Conservation (phyloP, 2,113 vertebrate genomes). For the Stictonetta naevosa region DNA sequence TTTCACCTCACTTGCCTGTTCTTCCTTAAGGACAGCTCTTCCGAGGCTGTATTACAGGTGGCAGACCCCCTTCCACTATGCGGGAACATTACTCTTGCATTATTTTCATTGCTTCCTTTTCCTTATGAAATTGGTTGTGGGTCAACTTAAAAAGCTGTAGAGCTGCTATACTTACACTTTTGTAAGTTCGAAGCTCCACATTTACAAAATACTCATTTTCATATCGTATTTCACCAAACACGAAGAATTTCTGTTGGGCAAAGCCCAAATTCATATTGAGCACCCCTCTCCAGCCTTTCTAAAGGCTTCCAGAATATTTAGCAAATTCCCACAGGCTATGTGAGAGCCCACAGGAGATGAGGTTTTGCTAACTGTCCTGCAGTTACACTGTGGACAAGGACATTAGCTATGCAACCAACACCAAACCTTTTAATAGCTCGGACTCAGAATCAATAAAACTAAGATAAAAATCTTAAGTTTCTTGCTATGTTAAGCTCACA, state of each 20-base stretch:
- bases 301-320: not conserved
- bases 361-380: rapidly evolving
- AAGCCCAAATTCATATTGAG: not conserved
- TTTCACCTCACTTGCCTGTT: not conserved
- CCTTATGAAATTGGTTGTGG: not conserved
- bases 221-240: rapidly evolving
- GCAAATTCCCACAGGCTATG: not conserved
- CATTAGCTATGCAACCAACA: not conserved
- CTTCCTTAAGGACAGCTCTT: not conserved
- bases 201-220: not conserved
- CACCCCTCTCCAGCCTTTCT: not conserved
- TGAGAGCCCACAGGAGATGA: not conserved
- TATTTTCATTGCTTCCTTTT: not conserved
- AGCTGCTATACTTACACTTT: not conserved
- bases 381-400: not conserved
- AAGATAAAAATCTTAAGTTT: not conserved
- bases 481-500: not conserved
- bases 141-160: not conserved
- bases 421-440: not conserved
- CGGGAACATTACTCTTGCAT: not conserved
- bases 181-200: not conserved
- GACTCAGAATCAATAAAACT: not conserved
- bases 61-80: not conserved
- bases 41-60: not conserved
- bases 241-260: not conserved